Conservation (phyloP, 1,140 invertebrate genomes). For the Argopecten irradians region DNA sequence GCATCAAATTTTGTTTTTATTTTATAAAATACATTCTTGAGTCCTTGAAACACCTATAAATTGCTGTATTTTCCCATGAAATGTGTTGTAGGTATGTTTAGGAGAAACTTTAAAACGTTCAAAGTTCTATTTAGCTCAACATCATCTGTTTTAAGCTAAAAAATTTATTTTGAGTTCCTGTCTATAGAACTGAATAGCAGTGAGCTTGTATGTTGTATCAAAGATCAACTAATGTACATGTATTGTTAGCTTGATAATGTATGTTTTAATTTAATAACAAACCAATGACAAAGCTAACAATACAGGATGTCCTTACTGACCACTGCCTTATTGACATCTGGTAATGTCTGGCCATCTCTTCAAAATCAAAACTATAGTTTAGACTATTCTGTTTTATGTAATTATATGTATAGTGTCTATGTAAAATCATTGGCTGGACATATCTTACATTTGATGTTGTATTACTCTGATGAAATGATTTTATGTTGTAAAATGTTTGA, state of each 20-base stretch:
- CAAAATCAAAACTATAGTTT: too few relatives aligned
- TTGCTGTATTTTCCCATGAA: background rate
- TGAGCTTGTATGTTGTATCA: background rate
- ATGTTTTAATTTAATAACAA: background rate
- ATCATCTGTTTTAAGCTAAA: background rate
- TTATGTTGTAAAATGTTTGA: too few relatives aligned
- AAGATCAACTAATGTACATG: background rate
- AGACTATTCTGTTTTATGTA: too few relatives aligned
- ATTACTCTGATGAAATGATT: too few relatives aligned
- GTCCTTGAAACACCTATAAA: conserved; percentile 13
- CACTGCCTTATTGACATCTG: too few relatives aligned
- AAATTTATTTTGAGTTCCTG: background rate
- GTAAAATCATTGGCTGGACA: too few relatives aligned
- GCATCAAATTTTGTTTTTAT: background rate
- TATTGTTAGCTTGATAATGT: background rate
- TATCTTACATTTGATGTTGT: too few relatives aligned
- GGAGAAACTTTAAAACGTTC: background rate
- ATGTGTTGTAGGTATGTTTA: background rate
- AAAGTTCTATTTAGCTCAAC: background rate
- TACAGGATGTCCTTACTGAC: too few relatives aligned
- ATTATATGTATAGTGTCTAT: too few relatives aligned
- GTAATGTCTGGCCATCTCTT: too few relatives aligned
- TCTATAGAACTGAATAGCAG: background rate
- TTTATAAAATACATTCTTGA: conserved; percentile 5
- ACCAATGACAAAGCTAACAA: background rate